Base-by-base conservation (phyloP, 2,113 vertebrate genomes). In the Callithrix jacchus region DNA sequence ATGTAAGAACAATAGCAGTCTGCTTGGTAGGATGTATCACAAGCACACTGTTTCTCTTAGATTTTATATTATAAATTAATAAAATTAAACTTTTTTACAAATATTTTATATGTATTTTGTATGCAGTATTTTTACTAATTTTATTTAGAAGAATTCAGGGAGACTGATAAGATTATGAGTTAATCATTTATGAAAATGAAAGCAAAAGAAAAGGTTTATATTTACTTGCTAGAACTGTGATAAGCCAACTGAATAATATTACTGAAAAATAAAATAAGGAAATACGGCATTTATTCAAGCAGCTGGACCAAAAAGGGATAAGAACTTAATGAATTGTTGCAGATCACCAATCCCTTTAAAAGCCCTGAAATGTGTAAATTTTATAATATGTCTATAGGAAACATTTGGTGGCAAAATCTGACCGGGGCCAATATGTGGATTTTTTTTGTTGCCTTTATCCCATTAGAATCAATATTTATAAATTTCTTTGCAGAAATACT, bases 241-340 rank as follows among this genome's bases (percentile, higher is more conserved):
- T 25, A 88, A 88, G 61, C 5, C 32, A 86, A 77, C 66, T 42
- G 27, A 84, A 13, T 52, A 30, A 58, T 87, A 86, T 52, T 74
- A 87, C 23, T 79, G 20, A 32, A 45, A 88, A 95, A 94, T 40
- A 92, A 94, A 96, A 90, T 87, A 87, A 70, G 54, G 35, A 86
- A 68, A 52, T 23, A 13, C n/a, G 68, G n/a, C 32, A 40, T 82
- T 76, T 49, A 73, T 23, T 86, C 89, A 90, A 86, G 42, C 68
- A 87, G 49, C 68, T 90, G 25, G 2, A 32, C 9, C n/a, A 73
- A 61, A 70, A 66, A 73, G 16, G 42, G 90, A 21, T 40, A 74
- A 66, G 12, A 89, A 52, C 52, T 52, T 52, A 52, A 16, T 52
- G 11, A 89, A 81, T 86, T 84, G 25, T 52, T 66, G 45, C 2